These are phyloP conservation scores for Zaprionus obscuricornis DNA, from an alignment of 2,888 invertebrate genomes.

Conservation along the genomic window DNA sequence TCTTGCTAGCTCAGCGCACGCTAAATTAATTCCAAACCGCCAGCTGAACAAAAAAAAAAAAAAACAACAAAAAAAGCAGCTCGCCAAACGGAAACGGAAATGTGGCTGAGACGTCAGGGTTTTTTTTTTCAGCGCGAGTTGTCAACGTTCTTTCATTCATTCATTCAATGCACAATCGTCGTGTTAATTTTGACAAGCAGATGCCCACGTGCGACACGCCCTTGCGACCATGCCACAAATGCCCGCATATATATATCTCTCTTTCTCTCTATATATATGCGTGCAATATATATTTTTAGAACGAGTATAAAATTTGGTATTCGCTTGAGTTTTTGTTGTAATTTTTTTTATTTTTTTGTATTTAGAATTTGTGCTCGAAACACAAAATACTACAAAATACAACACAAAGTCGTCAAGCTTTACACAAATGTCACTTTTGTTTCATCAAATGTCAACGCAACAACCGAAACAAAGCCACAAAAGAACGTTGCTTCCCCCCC, in stretches of 20 bases:
- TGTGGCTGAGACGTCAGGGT: conserved; percentile 68
- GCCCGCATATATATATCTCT: background rate
- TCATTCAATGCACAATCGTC: conserved; percentile 64
- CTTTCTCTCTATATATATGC: background rate
- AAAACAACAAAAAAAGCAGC: conserved; percentile 2
- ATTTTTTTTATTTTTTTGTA: conserved; percentile 27
- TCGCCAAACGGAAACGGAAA: conserved; percentile 72
- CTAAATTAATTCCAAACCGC: conserved; percentile 72
- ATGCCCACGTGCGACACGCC: conserved; percentile 61
- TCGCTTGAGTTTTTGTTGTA: too few relatives aligned
- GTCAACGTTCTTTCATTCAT: conserved; percentile 50
- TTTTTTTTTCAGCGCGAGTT: conserved; percentile 44
- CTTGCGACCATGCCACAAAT: conserved; percentile 11
- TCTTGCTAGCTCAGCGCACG: conserved; percentile 75
- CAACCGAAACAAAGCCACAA: conserved; percentile 77
- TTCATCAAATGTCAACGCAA: conserved; percentile 78
- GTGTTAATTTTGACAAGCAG: conserved; percentile 76
- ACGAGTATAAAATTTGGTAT: conserved; percentile 51
- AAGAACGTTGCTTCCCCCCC: conserved; percentile 54
- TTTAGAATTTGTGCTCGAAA: conserved; percentile 44
- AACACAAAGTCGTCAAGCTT: conserved; percentile 74
- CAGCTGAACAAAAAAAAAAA: conserved; percentile 61
- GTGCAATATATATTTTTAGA: background rate
- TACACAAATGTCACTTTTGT: conserved; percentile 77
- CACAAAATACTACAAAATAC: conserved; percentile 27